These are phyloP conservation scores for Chelon auratus DNA, from an alignment of 2,797 vertebrate genomes.

Conservation along the genomic window DNA sequence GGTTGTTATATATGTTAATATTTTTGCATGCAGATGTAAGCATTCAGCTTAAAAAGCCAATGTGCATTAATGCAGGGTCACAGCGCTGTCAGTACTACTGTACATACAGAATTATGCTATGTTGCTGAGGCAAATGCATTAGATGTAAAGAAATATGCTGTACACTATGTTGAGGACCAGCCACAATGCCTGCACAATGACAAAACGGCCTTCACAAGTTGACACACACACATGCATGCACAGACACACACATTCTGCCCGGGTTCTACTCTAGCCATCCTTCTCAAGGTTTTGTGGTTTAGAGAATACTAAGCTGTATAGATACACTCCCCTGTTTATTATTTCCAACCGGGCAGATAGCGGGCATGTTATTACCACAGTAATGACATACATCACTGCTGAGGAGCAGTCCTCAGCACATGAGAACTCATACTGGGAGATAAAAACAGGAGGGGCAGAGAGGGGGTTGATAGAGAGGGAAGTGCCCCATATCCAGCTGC, in stretches of 20 bases:
- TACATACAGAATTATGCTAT: no score
- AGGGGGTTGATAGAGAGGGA: not conserved
- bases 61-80: not conserved
- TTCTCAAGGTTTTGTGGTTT: slow-evolving; percentile 16
- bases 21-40: not conserved
- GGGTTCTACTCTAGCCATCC: slow-evolving; percentile 4
- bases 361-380: slow-evolving; percentile 9
- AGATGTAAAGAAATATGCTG: no score
- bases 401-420: not conserved
- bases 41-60: not conserved
- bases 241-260: not conserved
- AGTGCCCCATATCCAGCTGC: slow-evolving; percentile 8
- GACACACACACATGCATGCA: no score
- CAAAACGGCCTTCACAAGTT: no score
- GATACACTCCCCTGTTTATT: slow-evolving; percentile 2
- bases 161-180: no score
- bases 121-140: no score
- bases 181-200: not conserved
- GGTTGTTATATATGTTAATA: no score
- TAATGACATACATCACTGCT: slow-evolving; percentile 21
- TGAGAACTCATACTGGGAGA: not conserved
- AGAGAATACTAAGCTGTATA: slow-evolving; percentile 4
- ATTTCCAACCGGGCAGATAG: slow-evolving; percentile 4
- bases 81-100: not conserved
- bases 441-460: not conserved